A percentile compares a stretch with the other conserved stretches of the same genome.
These are phyloP conservation scores for Hypena proboscidalis DNA, from an alignment of 2,888 invertebrate genomes.

Conservation along the genomic window DNA sequence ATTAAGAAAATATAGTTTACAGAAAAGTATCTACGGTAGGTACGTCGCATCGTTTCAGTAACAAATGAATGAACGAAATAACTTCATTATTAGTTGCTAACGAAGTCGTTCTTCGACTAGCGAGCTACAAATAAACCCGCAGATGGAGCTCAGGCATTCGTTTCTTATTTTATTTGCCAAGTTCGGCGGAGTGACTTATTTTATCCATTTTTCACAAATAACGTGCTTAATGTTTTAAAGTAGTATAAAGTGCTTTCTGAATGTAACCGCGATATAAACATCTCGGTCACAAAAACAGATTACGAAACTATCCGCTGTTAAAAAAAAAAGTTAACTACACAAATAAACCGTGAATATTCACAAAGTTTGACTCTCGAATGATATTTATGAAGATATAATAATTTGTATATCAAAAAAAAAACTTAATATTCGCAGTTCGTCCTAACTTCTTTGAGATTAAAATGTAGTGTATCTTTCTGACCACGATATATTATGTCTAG, in stretches of 20 bases:
- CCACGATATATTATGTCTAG: too few relatives aligned
- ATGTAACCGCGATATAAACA: not conserved
- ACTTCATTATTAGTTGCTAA: slow-evolving; percentile 23
- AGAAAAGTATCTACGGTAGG: not conserved
- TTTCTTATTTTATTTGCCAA: slow-evolving; percentile 21
- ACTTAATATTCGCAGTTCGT: too few relatives aligned
- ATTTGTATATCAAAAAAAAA: too few relatives aligned
- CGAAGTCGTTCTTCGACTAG: slow-evolving; percentile 16
- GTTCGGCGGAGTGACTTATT: slow-evolving; percentile 15
- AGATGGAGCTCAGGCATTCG: slow-evolving; percentile 6
- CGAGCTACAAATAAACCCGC: slow-evolving; percentile 21
- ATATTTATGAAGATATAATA: too few relatives aligned
- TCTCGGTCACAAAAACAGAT: not conserved
- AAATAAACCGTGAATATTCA: too few relatives aligned
- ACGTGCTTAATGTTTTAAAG: slow-evolving; percentile 6
- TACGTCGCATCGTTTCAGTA: slow-evolving; percentile 1
- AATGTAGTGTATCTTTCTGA: too few relatives aligned
- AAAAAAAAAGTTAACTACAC: too few relatives aligned
- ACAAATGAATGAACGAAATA: slow-evolving; percentile 12
- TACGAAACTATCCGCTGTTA: not conserved
- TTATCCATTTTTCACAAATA: slow-evolving; percentile 18
- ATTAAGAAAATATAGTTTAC: not conserved
- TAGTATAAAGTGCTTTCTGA: not conserved
- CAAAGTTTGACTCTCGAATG: too few relatives aligned
- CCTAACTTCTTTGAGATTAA: too few relatives aligned